These are phyloP conservation scores for Odocoileus virginianus DNA, from an alignment of 2,113 vertebrate species.

Conservation along the genomic window DNA sequence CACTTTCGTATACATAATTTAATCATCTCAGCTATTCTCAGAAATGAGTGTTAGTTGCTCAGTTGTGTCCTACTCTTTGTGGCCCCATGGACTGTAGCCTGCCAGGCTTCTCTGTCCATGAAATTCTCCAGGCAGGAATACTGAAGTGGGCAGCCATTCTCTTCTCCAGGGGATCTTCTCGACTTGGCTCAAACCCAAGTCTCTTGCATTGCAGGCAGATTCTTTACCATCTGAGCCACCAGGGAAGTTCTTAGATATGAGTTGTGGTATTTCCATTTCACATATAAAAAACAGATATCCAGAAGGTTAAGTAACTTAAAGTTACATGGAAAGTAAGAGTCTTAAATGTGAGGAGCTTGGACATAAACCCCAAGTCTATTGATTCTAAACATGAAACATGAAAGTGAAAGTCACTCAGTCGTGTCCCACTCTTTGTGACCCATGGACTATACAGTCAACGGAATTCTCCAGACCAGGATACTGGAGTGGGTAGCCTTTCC, in stretches of 20 bases:
- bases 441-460: not conserved
- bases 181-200: not conserved
- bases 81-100: not conserved
- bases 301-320: not conserved
- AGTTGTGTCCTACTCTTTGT: not conserved
- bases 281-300: not conserved
- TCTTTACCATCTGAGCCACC: not conserved
- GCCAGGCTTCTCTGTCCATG: not conserved
- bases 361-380: not conserved
- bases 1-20: not conserved
- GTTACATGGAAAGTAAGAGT: not conserved
- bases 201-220: not conserved
- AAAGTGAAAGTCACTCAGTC: not conserved
- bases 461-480: not conserved
- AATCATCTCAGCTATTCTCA: not conserved
- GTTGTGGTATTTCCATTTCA: constrained; percentile 11
- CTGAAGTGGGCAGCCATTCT: not conserved
- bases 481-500: not conserved
- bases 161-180: not conserved
- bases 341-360: not conserved
- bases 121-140: not conserved
- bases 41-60: not conserved
- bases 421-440: not conserved
- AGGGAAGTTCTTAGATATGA: not conserved
- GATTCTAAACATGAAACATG: not conserved